Conservation (phyloP, 2,797 vertebrate genomes). For the Pitangus sulphuratus region DNA sequence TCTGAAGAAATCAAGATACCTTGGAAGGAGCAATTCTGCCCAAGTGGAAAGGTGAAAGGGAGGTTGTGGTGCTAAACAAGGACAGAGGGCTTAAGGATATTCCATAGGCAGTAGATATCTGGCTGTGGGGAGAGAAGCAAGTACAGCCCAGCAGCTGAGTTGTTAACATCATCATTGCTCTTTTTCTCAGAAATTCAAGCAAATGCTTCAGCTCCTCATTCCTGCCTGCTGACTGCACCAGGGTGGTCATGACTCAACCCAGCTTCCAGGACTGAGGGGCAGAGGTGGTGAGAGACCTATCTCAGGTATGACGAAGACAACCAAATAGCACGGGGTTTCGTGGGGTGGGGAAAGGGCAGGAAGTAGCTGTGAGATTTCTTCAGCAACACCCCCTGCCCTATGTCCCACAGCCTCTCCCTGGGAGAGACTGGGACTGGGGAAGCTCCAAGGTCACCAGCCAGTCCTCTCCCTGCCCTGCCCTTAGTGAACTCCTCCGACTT, state of each 20-base stretch:
- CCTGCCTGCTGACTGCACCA: background rate
- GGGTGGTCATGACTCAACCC: background rate
- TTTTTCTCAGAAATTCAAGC: slow-evolving; percentile 18
- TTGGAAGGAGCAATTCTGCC: background rate
- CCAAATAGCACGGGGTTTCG: background rate
- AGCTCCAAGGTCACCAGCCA: background rate
- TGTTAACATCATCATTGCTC: background rate
- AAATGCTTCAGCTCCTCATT: background rate
- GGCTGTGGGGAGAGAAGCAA: background rate
- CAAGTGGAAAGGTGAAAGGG: background rate
- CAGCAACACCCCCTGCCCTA: background rate
- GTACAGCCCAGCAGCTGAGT: background rate
- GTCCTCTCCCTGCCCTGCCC: background rate
- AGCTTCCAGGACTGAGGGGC: background rate
- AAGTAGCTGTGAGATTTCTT: background rate
- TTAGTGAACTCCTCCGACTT: background rate
- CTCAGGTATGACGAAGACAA: slow-evolving; percentile 9
- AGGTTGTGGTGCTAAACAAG: background rate
- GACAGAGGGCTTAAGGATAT: background rate
- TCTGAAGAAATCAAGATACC: background rate
- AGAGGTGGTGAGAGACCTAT: background rate
- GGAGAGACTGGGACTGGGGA: background rate
- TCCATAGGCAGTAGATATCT: background rate
- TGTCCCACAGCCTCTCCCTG: background rate
- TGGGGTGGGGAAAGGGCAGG: background rate